Evolutionary conservation across 2,888 invertebrate genomes (phyloP), one percentile per base, ranked within the genome.

Genomic region (Xylota sylvarum): DNA sequence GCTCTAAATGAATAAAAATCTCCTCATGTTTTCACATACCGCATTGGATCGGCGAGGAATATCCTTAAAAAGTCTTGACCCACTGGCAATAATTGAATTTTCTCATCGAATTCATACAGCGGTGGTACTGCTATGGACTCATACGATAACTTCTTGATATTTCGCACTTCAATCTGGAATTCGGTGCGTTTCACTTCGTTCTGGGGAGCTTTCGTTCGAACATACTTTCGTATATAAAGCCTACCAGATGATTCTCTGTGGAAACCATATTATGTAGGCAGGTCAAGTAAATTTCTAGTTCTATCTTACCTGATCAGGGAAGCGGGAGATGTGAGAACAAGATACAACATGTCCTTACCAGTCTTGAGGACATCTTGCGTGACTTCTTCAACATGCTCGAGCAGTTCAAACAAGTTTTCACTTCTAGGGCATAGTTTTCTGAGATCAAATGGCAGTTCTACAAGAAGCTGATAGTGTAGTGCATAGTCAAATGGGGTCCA

Each of bases 361-460:
- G 30, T 77, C 19, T 35, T 67, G 6, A 86, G 56, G 14, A 86
- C 82, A 35, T 78, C 69, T 30, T 74, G 48, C 4, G 55, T 62
- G 10, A 86, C 86, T 12, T 64, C 14, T 6, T 86, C 86, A 19
- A 82, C 58, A 23, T 78, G 76, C 2, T 78, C 78, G 23, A 86
- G 52, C 0, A 86, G 1, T 7, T 78, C 55, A 17, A 82, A 81
- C 14, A 82, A 43, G 17, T 82, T 19, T 2, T 86, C 77, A 30
- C 82, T 74, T 4, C 17, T 82, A 7, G 86, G 82, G 14, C 77
- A 86, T 0, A 82, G 56, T 48, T 37, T 62, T 4, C 77, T 67
- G 9, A 86, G 64, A 69, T 86, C 73, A 46, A 78, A 86, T n/a
- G 86, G 86, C 60, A 86, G 19, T 43, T 86, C 86, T 0, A 86